A percentile compares a stretch with the other conserved stretches of the same genome.
Evolutionary conservation across 1,140 invertebrate genomes (phyloP).

Genomic region (Diploscapter pachys): DNA sequence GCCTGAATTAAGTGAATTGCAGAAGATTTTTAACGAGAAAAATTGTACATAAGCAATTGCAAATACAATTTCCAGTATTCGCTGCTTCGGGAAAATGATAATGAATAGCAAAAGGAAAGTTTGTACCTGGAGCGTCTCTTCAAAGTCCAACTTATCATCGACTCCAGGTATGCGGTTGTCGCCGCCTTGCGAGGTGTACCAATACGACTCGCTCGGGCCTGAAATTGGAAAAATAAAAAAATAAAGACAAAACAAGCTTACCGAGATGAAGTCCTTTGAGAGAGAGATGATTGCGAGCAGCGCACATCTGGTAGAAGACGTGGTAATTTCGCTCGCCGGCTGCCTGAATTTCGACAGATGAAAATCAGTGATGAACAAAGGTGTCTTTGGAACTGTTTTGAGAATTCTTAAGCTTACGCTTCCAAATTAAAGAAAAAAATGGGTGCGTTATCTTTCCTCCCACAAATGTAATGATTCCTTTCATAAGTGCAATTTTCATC

Average conservation of each 20-base stretch:
- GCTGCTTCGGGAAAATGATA: neutral
- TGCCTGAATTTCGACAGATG: constrained; percentile 60
- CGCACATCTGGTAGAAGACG: constrained; percentile 96
- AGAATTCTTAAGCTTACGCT: too few relatives aligned
- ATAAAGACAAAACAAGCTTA: constrained; percentile 49
- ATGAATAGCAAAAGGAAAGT: neutral
- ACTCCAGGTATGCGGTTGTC: constrained; percentile 78
- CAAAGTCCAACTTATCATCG: constrained; percentile 68
- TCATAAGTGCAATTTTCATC: too few relatives aligned
- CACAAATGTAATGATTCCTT: too few relatives aligned
- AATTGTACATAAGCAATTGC: neutral
- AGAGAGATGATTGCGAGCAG: constrained; percentile 64
- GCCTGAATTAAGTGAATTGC: constrained; percentile 1
- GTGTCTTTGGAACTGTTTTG: too few relatives aligned
- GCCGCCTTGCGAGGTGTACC: constrained; percentile 81
- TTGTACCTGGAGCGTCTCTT: constrained; percentile 8
- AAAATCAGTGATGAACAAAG: neutral
- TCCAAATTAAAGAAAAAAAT: too few relatives aligned
- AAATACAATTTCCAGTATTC: too few relatives aligned
- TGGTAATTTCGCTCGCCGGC: constrained; percentile 91
- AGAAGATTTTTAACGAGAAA: neutral
- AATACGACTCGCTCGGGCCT: constrained; percentile 67
- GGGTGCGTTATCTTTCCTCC: too few relatives aligned
- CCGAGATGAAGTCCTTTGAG: constrained; percentile 73
- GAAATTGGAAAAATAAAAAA: neutral